Conservation (phyloP, 2,797 vertebrate genomes). For the Artibeus jamaicensis region DNA sequence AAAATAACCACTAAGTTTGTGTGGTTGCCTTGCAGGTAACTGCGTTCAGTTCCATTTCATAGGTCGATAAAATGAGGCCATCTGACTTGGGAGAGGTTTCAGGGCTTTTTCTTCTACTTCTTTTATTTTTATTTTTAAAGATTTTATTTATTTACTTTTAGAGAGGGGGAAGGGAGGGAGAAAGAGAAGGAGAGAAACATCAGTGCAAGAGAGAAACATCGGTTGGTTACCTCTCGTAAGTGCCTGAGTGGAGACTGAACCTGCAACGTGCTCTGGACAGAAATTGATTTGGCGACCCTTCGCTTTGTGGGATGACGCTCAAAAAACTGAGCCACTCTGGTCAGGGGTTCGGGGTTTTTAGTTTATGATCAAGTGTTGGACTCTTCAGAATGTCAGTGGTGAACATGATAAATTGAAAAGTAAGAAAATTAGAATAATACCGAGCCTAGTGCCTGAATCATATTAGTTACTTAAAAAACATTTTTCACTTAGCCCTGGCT, state of each 20-base stretch:
- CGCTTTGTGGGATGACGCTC: too few species aligned
- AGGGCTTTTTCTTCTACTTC: too few species aligned
- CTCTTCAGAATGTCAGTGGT: neutral
- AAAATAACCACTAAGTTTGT: neutral
- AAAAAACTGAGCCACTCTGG: too few species aligned
- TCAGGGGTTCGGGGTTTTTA: neutral
- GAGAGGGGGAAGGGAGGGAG: too few species aligned
- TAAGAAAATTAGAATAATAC: conserved; percentile 22
- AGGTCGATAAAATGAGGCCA: conserved; percentile 28
- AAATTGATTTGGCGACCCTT: too few species aligned
- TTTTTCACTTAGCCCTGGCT: neutral
- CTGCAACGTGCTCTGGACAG: too few species aligned
- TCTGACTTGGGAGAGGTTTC: neutral
- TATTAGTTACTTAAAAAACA: neutral
- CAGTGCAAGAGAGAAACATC: too few species aligned
- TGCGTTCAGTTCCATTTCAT: conserved; percentile 1
- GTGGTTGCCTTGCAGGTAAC: conserved; percentile 1
- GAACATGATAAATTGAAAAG: conserved; percentile 3
- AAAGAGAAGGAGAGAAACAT: too few species aligned
- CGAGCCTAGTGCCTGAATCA: neutral
- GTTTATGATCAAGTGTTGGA: neutral
- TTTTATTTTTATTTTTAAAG: too few species aligned
- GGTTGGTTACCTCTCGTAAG: too few species aligned
- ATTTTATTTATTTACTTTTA: too few species aligned
- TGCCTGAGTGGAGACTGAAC: too few species aligned